A percentile compares a stretch with the other conserved stretches of the same genome.
Conservation (phyloP, 1,140 invertebrate species). For the Drosophila takahashii region DNA sequence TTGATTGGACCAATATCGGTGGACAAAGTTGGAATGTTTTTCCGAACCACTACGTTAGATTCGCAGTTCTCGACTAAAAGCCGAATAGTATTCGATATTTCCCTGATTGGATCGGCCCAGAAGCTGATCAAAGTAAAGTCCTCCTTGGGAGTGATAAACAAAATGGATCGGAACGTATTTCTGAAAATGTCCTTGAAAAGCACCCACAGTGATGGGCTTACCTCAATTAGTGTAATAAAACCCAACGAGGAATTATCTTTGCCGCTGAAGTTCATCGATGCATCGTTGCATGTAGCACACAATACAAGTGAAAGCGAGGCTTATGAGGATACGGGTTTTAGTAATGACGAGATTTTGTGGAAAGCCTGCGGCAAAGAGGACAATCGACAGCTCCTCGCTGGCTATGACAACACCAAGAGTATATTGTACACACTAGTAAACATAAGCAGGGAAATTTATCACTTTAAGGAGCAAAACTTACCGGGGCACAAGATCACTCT, state of each 20-base stretch:
- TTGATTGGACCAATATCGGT: constrained; percentile 95
- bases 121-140: constrained; percentile 98
- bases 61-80: constrained; percentile 86
- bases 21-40: constrained; percentile 97
- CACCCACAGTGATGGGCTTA: constrained; percentile 49
- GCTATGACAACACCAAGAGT: constrained; percentile 65
- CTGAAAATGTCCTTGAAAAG: constrained; percentile 87
- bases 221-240: constrained; percentile 46
- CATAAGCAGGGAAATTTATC: constrained; percentile 92
- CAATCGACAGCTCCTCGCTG: constrained; percentile 50
- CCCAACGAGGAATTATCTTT: constrained; percentile 72
- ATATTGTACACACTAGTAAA: constrained; percentile 80
- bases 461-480: constrained; percentile 87
- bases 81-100: constrained; percentile 94
- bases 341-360: constrained; percentile 68
- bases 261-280: constrained; percentile 80
- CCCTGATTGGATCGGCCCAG: constrained; percentile 95
- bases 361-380: constrained; percentile 47
- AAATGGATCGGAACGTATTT: constrained; percentile 89
- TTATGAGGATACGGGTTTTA: constrained; percentile 64
- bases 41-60: constrained; percentile 90
- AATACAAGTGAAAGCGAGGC: constrained; percentile 24
- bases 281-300: constrained; percentile 67
- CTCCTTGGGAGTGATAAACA: constrained; percentile 93
- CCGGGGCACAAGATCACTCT: constrained; percentile 95